Evolutionary conservation across 92 coral and sea anemone genomes (phyloP), one percentile per base, ranked within the genome.

Genomic region (Siderastrea siderea): DNA sequence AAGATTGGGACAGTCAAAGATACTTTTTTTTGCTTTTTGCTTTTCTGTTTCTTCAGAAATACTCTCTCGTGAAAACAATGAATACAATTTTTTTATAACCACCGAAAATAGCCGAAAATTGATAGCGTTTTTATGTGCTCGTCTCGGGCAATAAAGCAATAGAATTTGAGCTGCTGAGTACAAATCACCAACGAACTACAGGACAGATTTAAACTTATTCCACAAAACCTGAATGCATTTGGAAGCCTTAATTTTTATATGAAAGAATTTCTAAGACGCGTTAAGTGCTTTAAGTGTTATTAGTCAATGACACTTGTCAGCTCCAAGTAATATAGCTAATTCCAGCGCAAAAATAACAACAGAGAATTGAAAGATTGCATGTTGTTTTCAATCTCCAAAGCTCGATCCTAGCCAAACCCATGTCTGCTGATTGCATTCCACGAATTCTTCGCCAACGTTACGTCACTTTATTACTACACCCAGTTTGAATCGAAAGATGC

Each of bases 201-300:
- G 49, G 38, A 1, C 8, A 14, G 8, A 4, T 43, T 12, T 8
- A 68, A 68, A 44, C 15, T 1, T 15, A 3, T 44, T 65, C 46
- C 46, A 44, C 47, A 26, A 9, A 19, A 12, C 5, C 9, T 3
- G 14, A 8, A 26, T 74, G n/a, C 51, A 15, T 69, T 69, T 46
- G 2, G 12, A 66, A 52, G 65, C 48, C 68, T 82, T 19, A 81
- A 53, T 54, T 69, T 69, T 82, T 11, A 54, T 46, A 67, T 16
- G 66, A 82, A 70, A 55, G 69, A 82, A 82, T 82, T 71, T 58
- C 68, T 6, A 58, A 55, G 68, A 58, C 70, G 16, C 77, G 12
- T 48, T 54, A 81, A 82, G 77, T 69, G 78, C 58, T 63, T 82
- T 58, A 71, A 82, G 86, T 45, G 78, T 57, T 71, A 70, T 74